These are phyloP conservation scores for Rhinogobio ventralis DNA, from an alignment of 2,797 vertebrate species.

Conservation along the genomic window DNA sequence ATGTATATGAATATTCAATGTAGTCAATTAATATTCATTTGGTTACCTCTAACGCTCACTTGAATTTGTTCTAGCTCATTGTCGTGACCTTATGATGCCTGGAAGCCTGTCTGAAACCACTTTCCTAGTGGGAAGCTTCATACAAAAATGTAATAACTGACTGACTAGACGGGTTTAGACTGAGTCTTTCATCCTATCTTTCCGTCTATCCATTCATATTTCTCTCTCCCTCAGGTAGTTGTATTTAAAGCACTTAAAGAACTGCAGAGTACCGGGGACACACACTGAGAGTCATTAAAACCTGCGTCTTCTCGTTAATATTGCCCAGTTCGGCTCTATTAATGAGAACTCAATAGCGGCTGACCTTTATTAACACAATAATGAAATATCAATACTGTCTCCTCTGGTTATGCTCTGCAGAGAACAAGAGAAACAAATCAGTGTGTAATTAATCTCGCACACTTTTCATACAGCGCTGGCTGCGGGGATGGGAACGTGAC, in stretches of 20 bases:
- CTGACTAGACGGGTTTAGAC: background rate
- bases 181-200: background rate
- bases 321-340: conserved; percentile 71
- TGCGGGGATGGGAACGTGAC: conserved; percentile 42
- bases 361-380: conserved; percentile 74
- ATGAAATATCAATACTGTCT: conserved; percentile 80
- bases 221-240: conserved; percentile 4
- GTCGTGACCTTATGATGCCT: background rate
- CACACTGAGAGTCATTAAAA: conserved; percentile 68
- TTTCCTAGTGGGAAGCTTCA: background rate
- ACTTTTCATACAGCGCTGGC: conserved; percentile 42
- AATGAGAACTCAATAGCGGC: conserved; percentile 77
- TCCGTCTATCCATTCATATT: conserved; percentile 16
- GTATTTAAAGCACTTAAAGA: conserved; percentile 63
- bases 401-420: conserved; percentile 65
- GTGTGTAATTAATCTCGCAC: conserved; percentile 57
- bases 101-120: background rate
- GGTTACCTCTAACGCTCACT: background rate
- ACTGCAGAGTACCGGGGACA: conserved; percentile 35
- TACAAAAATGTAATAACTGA: background rate
- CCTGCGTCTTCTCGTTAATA: conserved; percentile 71
- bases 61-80: conserved; percentile 14
- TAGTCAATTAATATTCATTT: background rate
- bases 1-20: background rate
- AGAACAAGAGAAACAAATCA: conserved; percentile 68